These are phyloP conservation scores for Sebastes vulpes DNA, from an alignment of 2,797 vertebrate species.

Conservation along the genomic window DNA sequence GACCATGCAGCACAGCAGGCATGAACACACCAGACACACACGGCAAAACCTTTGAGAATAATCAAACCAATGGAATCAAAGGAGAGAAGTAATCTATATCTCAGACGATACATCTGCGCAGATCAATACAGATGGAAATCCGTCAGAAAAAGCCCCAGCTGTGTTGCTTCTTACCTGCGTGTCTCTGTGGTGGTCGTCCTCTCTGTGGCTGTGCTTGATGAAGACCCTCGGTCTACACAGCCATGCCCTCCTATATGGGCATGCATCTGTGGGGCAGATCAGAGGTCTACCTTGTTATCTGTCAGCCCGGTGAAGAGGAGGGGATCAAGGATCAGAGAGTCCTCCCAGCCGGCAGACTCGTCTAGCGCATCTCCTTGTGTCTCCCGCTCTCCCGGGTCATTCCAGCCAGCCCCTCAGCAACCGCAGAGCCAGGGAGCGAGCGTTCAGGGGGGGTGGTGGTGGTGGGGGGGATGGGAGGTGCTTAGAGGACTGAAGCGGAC, in stretches of 20 bases:
- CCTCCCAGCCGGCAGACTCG: constrained; percentile 67
- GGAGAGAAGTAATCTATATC: constrained; percentile 19
- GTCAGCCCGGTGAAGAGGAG: constrained; percentile 56
- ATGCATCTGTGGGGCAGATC: constrained; percentile 71
- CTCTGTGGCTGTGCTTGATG: constrained; percentile 62
- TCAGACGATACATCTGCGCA: constrained; percentile 19
- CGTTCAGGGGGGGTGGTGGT: constrained; percentile 19
- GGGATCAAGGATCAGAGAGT: constrained; percentile 75
- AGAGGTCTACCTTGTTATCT: constrained; percentile 56
- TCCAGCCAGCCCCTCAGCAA: constrained; percentile 79
- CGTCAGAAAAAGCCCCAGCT: constrained; percentile 43
- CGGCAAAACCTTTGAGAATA: constrained; percentile 25
- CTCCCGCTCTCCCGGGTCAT: constrained; percentile 78
- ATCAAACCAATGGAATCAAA: constrained; percentile 42
- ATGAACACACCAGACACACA: constrained; percentile 37
- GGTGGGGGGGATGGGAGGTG: constrained; percentile 67
- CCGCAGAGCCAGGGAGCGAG: constrained; percentile 72
- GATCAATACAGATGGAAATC: constrained; percentile 40
- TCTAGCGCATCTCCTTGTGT: constrained; percentile 74
- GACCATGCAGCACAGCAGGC: constrained; percentile 68
- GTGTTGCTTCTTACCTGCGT: constrained; percentile 69
- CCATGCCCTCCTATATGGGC: constrained; percentile 83
- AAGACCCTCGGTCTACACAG: constrained; percentile 73
- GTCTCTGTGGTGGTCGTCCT: constrained; percentile 65
- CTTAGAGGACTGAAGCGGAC: constrained; percentile 73